A percentile compares a stretch with the other conserved stretches of the same genome.
These are phyloP conservation scores for Holcopasites calliopsidis DNA, from an alignment of 1,140 invertebrate species.

Conservation along the genomic window DNA sequence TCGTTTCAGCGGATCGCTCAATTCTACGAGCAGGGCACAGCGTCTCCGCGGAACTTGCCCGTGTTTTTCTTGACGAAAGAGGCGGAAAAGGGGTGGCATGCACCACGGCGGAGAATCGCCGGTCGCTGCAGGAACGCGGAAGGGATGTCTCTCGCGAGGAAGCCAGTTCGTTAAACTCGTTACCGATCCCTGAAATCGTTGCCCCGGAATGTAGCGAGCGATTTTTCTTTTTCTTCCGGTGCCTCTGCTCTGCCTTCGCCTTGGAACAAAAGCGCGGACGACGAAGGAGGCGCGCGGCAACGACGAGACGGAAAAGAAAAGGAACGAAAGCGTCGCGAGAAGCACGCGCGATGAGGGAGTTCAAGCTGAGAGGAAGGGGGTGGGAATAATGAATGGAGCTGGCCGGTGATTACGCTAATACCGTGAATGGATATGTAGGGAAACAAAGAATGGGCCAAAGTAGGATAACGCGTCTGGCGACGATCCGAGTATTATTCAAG, in stretches of 20 bases:
- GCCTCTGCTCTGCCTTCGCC: no score
- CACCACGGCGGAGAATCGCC: not conserved
- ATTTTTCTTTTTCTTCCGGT: constrained; percentile 10
- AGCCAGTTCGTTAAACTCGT: constrained; percentile 61
- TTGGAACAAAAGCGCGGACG: not conserved
- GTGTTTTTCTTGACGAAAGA: constrained; percentile 13
- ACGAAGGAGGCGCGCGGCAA: not conserved
- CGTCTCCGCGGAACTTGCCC: not conserved
- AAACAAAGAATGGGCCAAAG: constrained; percentile 5
- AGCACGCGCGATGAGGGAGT: not conserved
- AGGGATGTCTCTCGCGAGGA: constrained; percentile 39
- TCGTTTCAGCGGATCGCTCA: constrained; percentile 47
- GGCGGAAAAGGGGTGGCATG: not conserved
- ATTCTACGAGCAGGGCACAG: constrained; percentile 20
- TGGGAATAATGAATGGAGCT: constrained; percentile 1
- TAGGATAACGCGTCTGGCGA: constrained; percentile 12
- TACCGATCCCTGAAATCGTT: constrained; percentile 55
- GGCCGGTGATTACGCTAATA: constrained; percentile 37
- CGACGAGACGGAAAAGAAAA: not conserved
- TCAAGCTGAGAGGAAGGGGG: constrained; percentile 3
- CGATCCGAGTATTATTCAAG: constrained; percentile 5
- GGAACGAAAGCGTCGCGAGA: not conserved
- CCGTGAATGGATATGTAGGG: constrained; percentile 17
- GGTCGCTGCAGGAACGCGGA: constrained; percentile 47
- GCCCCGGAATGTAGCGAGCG: constrained; percentile 13